These are phyloP conservation scores for Sialia sialis DNA, from an alignment of 2,113 vertebrate species.

Conservation along the genomic window DNA sequence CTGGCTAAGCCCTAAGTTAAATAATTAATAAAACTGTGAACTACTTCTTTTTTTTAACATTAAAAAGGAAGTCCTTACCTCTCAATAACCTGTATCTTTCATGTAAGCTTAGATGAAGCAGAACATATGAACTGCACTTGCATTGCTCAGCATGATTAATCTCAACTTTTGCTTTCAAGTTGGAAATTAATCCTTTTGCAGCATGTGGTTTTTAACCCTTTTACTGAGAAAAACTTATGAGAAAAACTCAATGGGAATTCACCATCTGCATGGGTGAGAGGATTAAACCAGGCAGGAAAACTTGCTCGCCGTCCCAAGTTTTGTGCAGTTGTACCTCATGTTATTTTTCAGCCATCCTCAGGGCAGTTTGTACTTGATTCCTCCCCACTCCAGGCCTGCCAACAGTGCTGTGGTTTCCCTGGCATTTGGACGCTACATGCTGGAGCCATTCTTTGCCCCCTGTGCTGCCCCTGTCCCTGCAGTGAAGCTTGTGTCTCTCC, in stretches of 20 bases:
- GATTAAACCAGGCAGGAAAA: background rate
- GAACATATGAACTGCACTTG: background rate
- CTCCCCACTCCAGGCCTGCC: constrained; percentile 72
- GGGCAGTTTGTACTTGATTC: background rate
- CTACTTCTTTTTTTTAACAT: background rate
- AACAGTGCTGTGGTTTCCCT: constrained; percentile 79
- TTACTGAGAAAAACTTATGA: background rate
- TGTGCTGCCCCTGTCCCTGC: constrained; percentile 76
- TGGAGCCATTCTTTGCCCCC: constrained; percentile 82
- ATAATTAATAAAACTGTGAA: background rate
- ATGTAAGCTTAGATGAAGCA: background rate
- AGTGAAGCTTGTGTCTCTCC: constrained; percentile 77
- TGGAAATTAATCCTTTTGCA: background rate
- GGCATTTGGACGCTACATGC: constrained; percentile 85
- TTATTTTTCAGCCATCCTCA: background rate
- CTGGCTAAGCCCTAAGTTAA: background rate
- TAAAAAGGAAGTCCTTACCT: background rate
- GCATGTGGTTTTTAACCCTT: background rate
- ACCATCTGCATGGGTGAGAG: background rate
- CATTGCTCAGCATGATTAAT: background rate
- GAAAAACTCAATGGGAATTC: background rate
- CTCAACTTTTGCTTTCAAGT: background rate
- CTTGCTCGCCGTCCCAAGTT: background rate
- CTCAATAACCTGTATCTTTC: background rate
- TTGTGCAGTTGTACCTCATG: background rate